Evolutionary conservation across 2,113 vertebrate species (phyloP), one percentile per base, ranked within the genome.

Genomic region (Talpa occidentalis): DNA sequence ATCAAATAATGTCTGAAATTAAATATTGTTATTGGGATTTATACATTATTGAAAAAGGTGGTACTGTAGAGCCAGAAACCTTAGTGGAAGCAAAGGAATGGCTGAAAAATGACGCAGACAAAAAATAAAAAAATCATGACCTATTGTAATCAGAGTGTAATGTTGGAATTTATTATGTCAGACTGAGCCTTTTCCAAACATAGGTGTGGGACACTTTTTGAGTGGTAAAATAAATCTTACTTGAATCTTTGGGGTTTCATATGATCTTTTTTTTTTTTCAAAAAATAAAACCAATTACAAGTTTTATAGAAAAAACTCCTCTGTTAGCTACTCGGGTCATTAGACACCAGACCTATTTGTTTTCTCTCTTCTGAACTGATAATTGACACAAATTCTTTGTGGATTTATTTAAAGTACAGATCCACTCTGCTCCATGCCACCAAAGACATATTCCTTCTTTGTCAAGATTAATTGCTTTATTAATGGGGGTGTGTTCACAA

Each of bases 401-500:
- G 56, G 10, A 40, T 93, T 84, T 95, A 82, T 88, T 60, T 35
- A 90, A 84, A 91, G 62, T 80, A 22, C 54, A 56, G 54, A 56
- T 56, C 54, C 9, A 56, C 54, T 22, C 21, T 56, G 19, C 54
- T 56, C 54, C 2, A 21, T 56, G 54, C 17, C 37, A 52, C 30
- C 7, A 76, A 59, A 49, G 56, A 40, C 47, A 26, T 64, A 70
- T 60, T 74, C 12, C 4, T 80, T 10, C 22, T 59, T 28, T 92
- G 6, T 90, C 21, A 88, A 87, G 17, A 88, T 84, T 69, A 67
- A 59, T 6, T 84, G 40, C 14, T 4, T 59, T 94, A 42, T 70
- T 85, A 86, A n/a, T 67, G 42, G 42, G 10, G 2, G 2, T 77
- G 30, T 89, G 52, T 47, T 26, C n/a, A 90, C 28, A 89, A 90